Conservation (phyloP, 2,113 vertebrate genomes). For the Regulus satrapa region DNA sequence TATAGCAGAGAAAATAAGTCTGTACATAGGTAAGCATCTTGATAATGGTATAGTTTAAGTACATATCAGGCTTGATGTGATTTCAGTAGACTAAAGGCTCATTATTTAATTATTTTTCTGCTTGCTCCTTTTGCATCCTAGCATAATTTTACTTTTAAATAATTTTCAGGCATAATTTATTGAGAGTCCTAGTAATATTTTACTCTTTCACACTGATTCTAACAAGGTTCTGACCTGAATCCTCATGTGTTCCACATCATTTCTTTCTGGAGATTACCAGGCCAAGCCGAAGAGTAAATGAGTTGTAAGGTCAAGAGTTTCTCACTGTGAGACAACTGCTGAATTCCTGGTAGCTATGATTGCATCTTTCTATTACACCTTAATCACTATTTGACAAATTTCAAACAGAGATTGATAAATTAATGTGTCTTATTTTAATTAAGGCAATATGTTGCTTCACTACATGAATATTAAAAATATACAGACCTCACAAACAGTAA, state of each 20-base stretch:
- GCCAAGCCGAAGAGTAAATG: conserved; percentile 56
- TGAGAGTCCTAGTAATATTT: conserved; percentile 36
- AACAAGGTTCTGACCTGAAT: conserved; percentile 62
- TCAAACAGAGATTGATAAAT: conserved; percentile 52
- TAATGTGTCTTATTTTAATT: conserved; percentile 65
- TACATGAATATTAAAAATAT: conserved; percentile 42
- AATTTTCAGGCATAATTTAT: conserved; percentile 46
- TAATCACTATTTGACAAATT: conserved; percentile 67
- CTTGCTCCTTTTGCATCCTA: not conserved
- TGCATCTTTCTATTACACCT: conserved; percentile 47
- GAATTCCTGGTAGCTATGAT: conserved; percentile 61
- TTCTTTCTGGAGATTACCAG: conserved; percentile 67
- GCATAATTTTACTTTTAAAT: conserved; percentile 20
- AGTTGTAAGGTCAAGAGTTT: conserved; percentile 72
- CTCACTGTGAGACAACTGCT: conserved; percentile 63
- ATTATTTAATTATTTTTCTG: not conserved
- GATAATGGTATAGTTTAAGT: not conserved
- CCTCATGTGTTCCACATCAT: conserved; percentile 62
- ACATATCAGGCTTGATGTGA: not conserved
- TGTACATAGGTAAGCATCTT: not conserved
- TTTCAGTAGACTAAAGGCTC: not conserved
- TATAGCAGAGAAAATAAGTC: not conserved
- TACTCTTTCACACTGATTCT: conserved; percentile 54
- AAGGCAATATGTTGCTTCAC: conserved; percentile 37
- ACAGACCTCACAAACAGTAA: not conserved